Evolutionary conservation across 2,888 invertebrate genomes (phyloP), one percentile per base, ranked within the genome.

Genomic region (Aspidiotus destructor): DNA sequence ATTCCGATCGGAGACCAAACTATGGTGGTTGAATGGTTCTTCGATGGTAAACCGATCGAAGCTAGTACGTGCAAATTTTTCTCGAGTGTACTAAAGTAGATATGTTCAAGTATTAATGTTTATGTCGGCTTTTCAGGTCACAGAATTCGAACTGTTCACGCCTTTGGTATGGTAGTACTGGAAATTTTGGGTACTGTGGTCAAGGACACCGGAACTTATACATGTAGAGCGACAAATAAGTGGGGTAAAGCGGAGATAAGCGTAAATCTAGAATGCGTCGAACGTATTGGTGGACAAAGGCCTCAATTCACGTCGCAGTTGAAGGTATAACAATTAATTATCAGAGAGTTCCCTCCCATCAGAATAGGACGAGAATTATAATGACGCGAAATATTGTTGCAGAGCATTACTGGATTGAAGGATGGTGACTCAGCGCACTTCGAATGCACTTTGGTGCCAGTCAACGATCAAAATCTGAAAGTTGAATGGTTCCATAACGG

Each of bases 401-500:
- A 91, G 78, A 89, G 84, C 72, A 80, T 92, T 72, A 86, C 88
- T 72, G 88, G 88, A 58, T 82, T 93, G 69, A 92, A 91, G 77
- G 96, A 97, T 77, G 92, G 93, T 5, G 92, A 95, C 77, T 88
- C 92, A 0, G 93, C 92, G 71, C 94, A 95, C 80, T 95, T 95
- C 77, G 96, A 97, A 80, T 95, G 95, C 76, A 93, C 92, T 5
- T 82, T 97, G 61, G 85, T 92, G 16, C 97, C 97, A 5, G 89
- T 94, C 8, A 93, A 93, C 72, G 97, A 97, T 79, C 94, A 95
- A 3, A 86, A 90, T 57, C 85, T 97, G 79, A 88, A 89, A 76
- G 92, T 95, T 40, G 96, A 97, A 80, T 98, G 97, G 97, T 96
- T 90, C 80, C 92, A 92, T 75, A 93, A 99, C 77, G 94, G 92